Evolutionary conservation across 92 coral and sea anemone species (phyloP), one percentile per base, ranked within the genome.

Genomic region (Phymanthus crucifer): DNA sequence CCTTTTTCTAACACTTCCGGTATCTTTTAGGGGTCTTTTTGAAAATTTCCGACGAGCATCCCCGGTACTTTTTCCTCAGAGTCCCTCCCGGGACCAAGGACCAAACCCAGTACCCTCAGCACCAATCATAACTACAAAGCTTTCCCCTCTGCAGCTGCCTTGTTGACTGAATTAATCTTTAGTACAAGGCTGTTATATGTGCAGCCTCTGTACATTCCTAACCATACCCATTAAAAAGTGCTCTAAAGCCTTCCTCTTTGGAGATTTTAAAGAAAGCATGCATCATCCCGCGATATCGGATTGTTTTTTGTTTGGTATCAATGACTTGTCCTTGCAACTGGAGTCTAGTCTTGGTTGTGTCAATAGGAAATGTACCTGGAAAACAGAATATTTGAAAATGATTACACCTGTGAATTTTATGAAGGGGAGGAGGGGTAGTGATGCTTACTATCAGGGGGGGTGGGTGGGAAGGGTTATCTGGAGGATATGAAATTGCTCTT

Each of bases 301-400:
- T 95, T 58, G 89, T 86, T 64, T 87, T 95, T 79, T 93, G 97
- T 70, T 86, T 90, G 14, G 87, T 82, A 83, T 95, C 99, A 54
- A 85, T 93, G 27, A 90, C 96, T 81, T 95, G 99, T 19, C 99
- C 99, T 85, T 95, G 99, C 27, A 95, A 89, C 78, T 93, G 99
- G 9, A 95, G 93, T 66, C 99, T 85, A 81, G 98, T 95, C 79
- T 95, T 95, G 32, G 98, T 90, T n/a, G 99, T 95, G 79, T 95
- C 99, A 85, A 95, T 93, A 7, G 99, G 99, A 84, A 95, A 95
- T 11, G 99, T 95, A 82, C 91, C 99, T 95, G 26, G 65, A 80
- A 40, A 66, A 52, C 27, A 45, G 6, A 66, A 36, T 70, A 43
- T 13, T 10, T n/a, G 23, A 54, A 50, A 34, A 6, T 43, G 2